Evolutionary conservation across 1,140 invertebrate genomes (phyloP).

Genomic region (Drosophila pallidifrons): DNA sequence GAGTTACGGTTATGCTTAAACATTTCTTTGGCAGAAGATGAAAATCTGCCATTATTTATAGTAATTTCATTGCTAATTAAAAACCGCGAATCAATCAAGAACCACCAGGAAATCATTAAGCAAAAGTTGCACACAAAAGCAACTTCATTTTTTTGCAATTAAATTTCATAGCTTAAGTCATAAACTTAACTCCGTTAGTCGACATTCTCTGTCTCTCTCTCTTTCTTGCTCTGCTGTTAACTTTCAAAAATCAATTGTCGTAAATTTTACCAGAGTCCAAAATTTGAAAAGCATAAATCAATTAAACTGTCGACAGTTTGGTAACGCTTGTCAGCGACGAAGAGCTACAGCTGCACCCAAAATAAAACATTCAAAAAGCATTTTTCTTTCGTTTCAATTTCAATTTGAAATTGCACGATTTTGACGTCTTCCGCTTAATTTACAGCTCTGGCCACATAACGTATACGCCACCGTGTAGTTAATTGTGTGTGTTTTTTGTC

Average conservation of each 20-base stretch:
- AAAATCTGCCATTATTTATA: neutral
- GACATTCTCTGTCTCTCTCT: constrained; percentile 1
- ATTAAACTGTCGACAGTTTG: constrained; percentile 77
- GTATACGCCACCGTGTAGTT: constrained; percentile 55
- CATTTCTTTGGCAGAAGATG: no score
- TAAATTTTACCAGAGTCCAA: constrained; percentile 40
- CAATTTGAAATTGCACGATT: constrained; percentile 71
- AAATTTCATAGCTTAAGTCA: constrained; percentile 9
- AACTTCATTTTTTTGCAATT: neutral
- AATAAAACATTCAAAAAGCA: constrained; percentile 34
- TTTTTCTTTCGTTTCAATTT: constrained; percentile 25
- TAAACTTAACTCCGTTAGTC: constrained; percentile 16
- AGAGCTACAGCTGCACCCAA: constrained; percentile 28
- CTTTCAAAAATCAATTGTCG: constrained; percentile 49
- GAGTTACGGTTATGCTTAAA: no score
- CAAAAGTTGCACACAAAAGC: constrained; percentile 1
- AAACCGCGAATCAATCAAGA: constrained; percentile 6
- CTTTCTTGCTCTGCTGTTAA: neutral
- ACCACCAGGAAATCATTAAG: constrained; percentile 11
- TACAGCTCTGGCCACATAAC: constrained; percentile 22
- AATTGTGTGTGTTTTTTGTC: constrained; percentile 71
- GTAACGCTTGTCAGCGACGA: constrained; percentile 47
- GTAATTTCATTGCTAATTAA: neutral
- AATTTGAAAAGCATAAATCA: constrained; percentile 64
- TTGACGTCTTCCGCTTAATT: constrained; percentile 62